Evolutionary conservation across 2,797 vertebrate genomes (phyloP).

Genomic region (Tokudaia muenninki): DNA sequence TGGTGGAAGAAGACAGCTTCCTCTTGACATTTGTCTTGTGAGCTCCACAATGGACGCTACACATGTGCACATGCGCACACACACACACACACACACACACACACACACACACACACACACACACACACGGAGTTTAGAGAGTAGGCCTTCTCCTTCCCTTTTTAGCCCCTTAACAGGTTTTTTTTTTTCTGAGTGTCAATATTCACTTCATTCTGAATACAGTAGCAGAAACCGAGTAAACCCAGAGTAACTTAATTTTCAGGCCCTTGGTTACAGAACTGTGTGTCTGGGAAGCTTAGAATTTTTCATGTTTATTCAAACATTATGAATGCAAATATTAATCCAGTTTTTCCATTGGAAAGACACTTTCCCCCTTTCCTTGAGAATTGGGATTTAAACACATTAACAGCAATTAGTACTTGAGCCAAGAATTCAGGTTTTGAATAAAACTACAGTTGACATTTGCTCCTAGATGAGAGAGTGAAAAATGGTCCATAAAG

Average conservation of each 20-base stretch:
- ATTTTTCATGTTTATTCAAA: constrained; percentile 69
- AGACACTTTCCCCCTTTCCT: constrained; percentile 51
- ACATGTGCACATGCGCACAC: neutral
- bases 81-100: no score
- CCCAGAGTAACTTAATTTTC: constrained; percentile 10
- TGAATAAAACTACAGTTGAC: constrained; percentile 65
- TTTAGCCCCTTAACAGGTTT: neutral
- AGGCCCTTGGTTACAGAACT: neutral
- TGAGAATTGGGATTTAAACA: constrained; percentile 78
- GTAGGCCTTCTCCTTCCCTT: neutral
- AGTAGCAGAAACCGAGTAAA: neutral
- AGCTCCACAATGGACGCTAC: no score
- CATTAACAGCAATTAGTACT: constrained; percentile 77
- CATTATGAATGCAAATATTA: constrained; percentile 74
- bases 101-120: no score
- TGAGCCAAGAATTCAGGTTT: constrained; percentile 74
- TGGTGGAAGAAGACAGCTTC: neutral
- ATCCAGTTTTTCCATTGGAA: constrained; percentile 63
- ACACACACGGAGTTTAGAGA: neutral
- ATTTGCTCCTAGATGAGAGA: constrained; percentile 79
- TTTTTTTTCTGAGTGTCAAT: constrained; percentile 39
- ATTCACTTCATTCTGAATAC: neutral
- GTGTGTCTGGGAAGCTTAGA: constrained; percentile 13
- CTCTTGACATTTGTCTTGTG: neutral
- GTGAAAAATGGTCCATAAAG: constrained; percentile 81